Percentiles rank a stretch among this genome's conserved stretches.
Conservation (phyloP, 2,113 vertebrate species). For the Erythrocercus mccallii region DNA sequence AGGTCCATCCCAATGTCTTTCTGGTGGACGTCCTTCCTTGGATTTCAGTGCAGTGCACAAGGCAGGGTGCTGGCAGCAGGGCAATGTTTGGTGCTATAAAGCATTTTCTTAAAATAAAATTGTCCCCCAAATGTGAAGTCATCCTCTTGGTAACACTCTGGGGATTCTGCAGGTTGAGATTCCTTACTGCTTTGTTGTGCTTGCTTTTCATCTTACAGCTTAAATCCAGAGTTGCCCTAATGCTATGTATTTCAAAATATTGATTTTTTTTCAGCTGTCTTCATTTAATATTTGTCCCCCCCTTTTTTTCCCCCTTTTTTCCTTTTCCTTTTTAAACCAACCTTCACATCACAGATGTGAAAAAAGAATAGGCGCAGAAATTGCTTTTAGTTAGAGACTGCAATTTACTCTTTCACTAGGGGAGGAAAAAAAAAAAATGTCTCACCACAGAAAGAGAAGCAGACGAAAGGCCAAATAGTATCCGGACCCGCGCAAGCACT, state of each 20-base stretch:
- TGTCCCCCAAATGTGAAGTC: background rate
- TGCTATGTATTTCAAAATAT: slow-evolving; percentile 33
- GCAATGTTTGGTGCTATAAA: background rate
- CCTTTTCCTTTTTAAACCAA: background rate
- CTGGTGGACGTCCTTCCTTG: background rate
- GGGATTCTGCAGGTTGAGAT: background rate
- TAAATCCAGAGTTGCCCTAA: slow-evolving; percentile 11
- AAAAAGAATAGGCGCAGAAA: slow-evolving; percentile 2
- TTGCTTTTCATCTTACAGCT: slow-evolving; percentile 20
- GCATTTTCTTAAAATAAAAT: background rate
- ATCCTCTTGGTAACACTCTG: background rate
- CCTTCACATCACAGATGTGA: background rate
- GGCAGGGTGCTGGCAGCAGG: background rate
- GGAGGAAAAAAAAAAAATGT: background rate
- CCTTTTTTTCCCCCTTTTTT: background rate
- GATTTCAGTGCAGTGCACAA: background rate
- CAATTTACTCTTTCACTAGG: slow-evolving; percentile 23
- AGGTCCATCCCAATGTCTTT: background rate
- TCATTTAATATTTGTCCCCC: background rate
- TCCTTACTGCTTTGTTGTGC: background rate
- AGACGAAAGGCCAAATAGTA: slow-evolving; percentile 3
- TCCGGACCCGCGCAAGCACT: background rate
- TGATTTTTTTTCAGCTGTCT: slow-evolving; percentile 25
- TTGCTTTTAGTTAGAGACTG: slow-evolving; percentile 9
- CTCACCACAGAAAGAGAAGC: background rate